These are phyloP conservation scores for Circaetus cinerascens DNA, from an alignment of 2,113 vertebrate genomes.

Conservation along the genomic window DNA sequence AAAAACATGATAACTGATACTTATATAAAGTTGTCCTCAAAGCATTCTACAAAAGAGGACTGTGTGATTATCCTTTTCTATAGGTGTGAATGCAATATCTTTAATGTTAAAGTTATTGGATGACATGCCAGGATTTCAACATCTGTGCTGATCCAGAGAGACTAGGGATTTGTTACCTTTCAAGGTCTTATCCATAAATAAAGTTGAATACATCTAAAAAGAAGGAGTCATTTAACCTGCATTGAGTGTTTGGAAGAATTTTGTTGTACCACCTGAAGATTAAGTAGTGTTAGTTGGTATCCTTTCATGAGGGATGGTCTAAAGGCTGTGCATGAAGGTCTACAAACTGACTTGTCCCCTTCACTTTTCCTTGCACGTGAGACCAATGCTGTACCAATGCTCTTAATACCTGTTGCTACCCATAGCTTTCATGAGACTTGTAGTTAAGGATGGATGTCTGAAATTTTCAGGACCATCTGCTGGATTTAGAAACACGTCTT, in stretches of 20 bases:
- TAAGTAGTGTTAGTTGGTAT: accelerated
- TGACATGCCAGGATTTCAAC: background rate
- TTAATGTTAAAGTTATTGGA: background rate
- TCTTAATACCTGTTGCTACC: background rate
- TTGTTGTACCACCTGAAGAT: background rate
- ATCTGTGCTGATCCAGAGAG: background rate
- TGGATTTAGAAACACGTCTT: background rate
- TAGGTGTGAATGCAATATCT: background rate
- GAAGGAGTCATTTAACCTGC: background rate
- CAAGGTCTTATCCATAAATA: background rate
- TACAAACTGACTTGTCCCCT: background rate
- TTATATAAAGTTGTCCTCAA: background rate
- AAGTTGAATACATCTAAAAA: background rate
- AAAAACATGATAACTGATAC: background rate
- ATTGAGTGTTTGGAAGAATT: background rate
- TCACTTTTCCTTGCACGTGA: background rate
- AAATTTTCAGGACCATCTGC: background rate
- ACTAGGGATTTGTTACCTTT: background rate
- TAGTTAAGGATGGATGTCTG: background rate
- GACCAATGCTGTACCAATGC: background rate
- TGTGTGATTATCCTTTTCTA: background rate
- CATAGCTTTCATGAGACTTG: background rate
- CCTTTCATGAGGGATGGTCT: background rate
- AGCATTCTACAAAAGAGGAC: background rate
- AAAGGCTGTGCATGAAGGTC: background rate